Evolutionary conservation across 2,797 vertebrate species (phyloP), one percentile per base, ranked within the genome.

Genomic region (Fundulus diaphanus): DNA sequence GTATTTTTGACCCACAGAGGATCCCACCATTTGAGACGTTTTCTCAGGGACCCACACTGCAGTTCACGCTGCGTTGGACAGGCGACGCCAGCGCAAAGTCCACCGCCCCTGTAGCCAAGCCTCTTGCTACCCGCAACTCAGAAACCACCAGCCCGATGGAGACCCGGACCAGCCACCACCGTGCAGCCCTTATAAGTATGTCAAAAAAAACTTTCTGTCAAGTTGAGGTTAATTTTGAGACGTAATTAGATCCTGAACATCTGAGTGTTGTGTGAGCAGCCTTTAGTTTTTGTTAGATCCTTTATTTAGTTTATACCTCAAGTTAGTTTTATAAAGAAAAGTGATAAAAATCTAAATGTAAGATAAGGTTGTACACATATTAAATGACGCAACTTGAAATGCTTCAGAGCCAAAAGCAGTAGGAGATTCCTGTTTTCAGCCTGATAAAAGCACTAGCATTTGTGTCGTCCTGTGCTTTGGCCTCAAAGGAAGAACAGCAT

Each of bases 1-100:
- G 16, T 24, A 15, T 52, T 68, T 22, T 40, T 52, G 8, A 49
- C 59, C 73, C 67, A 63, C 95, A 99, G 98, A 96, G 97, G 87
- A 91, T 99, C 92, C 98, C 98, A 88, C 98, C 98, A 24, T 99
- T 99, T 94, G 98, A 99, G 96, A 98, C 97, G n/a, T 99, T 99
- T 96, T 99, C 98, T 97, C 98, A 99, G 97, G 98, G 98, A 96
- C 98, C 98, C 90, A 99, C 98, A 9, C 92, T 99, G 92, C 98
- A 99, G 94, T 99, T 99, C 91, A 98, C 97, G 29, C 96, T 99
- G 92, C 97, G 97, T 22, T 99, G 98, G 98, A 98, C 97, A 37
- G 97, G 96, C 66, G 98, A 99, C 65, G 92, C 96, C 83, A 96
- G 94, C 40, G 97, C 97, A 82, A 98, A 98, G 80, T 97, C 97